phyloP scores from a whole-genome alignment of 1,140 invertebrate species.

The Drosophila virilis region DNA sequence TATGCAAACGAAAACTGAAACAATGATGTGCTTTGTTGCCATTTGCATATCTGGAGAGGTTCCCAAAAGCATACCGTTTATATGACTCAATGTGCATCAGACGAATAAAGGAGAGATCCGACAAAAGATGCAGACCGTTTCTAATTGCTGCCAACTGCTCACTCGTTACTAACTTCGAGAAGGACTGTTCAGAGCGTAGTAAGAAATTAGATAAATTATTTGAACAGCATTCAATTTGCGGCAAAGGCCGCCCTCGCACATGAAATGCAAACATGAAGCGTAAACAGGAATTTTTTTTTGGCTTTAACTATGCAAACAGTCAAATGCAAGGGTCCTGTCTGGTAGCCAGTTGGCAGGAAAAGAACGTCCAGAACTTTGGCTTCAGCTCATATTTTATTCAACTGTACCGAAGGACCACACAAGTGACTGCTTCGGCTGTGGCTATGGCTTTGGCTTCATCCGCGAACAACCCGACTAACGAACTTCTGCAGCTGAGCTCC shows the following conservation, averaged over 20 bases:
- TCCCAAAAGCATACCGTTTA: conserved; percentile 32
- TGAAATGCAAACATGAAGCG: conserved; percentile 56
- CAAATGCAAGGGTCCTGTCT: conserved; percentile 25
- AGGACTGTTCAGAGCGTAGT: conserved; percentile 8
- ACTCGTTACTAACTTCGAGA: conserved; percentile 21
- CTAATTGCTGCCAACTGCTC: conserved; percentile 10
- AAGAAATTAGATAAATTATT: conserved; percentile 66
- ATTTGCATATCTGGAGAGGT: conserved; percentile 18
- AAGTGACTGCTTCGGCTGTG: conserved; percentile 26
- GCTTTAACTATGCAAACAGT: conserved; percentile 4
- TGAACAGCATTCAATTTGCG: conserved; percentile 66
- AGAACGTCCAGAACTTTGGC: conserved; percentile 53
- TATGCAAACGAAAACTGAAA: conserved; percentile 9
- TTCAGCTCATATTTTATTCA: conserved; percentile 65
- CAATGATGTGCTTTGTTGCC: conserved; percentile 5
- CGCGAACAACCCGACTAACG: conserved; percentile 33
- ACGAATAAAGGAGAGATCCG: conserved; percentile 7
- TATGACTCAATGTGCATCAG: conserved; percentile 8
- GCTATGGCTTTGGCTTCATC: conserved; percentile 13
- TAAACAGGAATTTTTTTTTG: conserved; percentile 49
- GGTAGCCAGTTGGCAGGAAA: conserved; percentile 36
- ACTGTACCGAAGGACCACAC: conserved; percentile 45
- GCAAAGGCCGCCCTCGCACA: conserved; percentile 30
- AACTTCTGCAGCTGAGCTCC: conserved; percentile 59
- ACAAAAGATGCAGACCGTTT: background rate